Evolutionary conservation across 1,140 invertebrate species (phyloP), one percentile per base, ranked within the genome.

Genomic region (Tenebrio molitor): DNA sequence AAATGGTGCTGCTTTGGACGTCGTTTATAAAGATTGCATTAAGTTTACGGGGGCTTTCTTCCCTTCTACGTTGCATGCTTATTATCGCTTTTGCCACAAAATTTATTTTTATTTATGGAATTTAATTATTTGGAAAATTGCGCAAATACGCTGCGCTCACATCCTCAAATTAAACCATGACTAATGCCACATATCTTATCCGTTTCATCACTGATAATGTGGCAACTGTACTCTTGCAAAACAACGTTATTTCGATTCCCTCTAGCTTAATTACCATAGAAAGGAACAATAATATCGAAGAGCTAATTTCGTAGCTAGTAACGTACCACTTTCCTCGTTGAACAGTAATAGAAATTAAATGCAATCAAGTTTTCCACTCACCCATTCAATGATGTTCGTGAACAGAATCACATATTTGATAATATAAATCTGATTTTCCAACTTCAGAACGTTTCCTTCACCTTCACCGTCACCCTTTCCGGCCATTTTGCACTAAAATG

Each of bases 401-500:
- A 81, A 81, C 5, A 83, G 44, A 25, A 83, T 25, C 23, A 80
- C 71, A 73, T 81, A 83, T 74, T 82, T 83, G 58, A 83, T 62
- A 17, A 79, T 75, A 1, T 74, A 74, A 64, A 83, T 83, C 50
- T 82, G 80, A 66, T 81, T 80, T 39, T 79, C 80, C 71, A 83
- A 74, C 50, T 77, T 81, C 1, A 70, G 16, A 44, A 80, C 65
- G 34, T 72, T 78, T 15, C 77, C 79, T 17, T 79, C 78, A 1
- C 79, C 79, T 67, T 80, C 76, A 12, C 78, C 80, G 63, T 81
- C 79, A 68, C 77, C 79, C 73, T 76, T 79, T 46, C 80, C 80
- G 17, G 77, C 79, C 82, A 83, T 83, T 71, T 75, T 75, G 19
- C 8, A 33, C 50, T 5, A 50, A 12, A 68, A 34, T 23, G 41